Evolutionary conservation across 2,797 vertebrate genomes (phyloP).

Genomic region (Cacajao melanocephalus): DNA sequence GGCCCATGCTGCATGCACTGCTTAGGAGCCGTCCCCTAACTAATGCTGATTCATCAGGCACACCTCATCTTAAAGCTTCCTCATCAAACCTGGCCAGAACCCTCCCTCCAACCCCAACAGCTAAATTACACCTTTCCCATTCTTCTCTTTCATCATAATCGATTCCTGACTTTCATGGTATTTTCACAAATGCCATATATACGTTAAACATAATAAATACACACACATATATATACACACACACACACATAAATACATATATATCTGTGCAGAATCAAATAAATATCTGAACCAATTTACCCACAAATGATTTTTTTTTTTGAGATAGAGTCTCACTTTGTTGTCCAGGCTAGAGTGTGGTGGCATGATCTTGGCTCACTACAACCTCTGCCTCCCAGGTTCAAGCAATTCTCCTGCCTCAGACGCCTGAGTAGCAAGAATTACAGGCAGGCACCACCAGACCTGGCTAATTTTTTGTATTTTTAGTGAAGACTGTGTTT

Average conservation of each 20-base stretch:
- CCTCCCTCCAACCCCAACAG: neutral
- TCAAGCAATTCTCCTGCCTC: neutral
- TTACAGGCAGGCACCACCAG: neutral
- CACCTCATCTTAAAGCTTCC: fast-evolving
- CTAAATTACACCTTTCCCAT: neutral
- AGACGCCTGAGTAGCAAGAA: neutral
- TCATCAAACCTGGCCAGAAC: neutral
- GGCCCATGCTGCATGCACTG: fast-evolving
- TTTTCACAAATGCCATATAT: neutral
- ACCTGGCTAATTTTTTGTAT: neutral
- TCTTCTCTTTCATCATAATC: fast-evolving
- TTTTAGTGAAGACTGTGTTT: neutral
- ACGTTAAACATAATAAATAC: neutral
- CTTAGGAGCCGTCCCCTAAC: fast-evolving
- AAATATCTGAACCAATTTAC: neutral
- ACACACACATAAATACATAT: fast-evolving
- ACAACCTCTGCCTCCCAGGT: neutral
- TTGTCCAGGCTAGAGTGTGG: neutral
- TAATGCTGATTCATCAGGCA: fast-evolving
- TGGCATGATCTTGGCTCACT: neutral
- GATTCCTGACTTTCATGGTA: neutral
- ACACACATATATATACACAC: neutral
- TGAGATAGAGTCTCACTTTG: neutral
- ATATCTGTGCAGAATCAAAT: fast-evolving
- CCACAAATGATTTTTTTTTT: neutral